Evolutionary conservation across 1,140 invertebrate genomes (phyloP), one percentile per base, ranked within the genome.

Genomic region (Luehdorfia chinensis): DNA sequence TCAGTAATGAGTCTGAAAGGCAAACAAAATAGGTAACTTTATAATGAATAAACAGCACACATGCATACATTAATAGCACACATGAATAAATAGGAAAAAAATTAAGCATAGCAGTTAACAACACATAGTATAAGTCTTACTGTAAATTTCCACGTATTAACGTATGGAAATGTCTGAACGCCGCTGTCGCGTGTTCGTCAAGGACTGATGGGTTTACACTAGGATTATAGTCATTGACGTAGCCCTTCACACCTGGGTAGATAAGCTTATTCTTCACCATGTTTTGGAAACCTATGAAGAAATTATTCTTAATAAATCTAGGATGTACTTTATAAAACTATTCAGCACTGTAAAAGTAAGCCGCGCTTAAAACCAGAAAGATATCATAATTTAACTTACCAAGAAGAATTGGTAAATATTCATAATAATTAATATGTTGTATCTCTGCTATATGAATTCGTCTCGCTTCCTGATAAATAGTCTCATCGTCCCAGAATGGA

Each of bases 161-260:
- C 0, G 94, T 92, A 75, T 97, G 95, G 87, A 96, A 96, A 66
- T 94, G 95, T 87, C 95, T 91, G 71, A 95, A 96, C 0, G 95
- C 95, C 6, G 94, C 94, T 0, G 91, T 95, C 0, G 95, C 92
- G 66, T 97, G 95, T 65, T 94, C 94, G 66, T 97, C 96, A 1
- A 96, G 76, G 1, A 95, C 89, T 0, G 91, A 91, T 0, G 95
- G 93, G 81, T 97, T 91, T 0, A 96, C 91, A 14, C 88, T 87
- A 0, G 91, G 85, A 70, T 97, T 91, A 77, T 98, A 99, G 53
- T 98, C 97, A 54, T 94, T 91, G 7, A 98, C 93, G 63, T 91
- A 93, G 59, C 84, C 41, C 87, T 83, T 13, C 85, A 90, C 25
- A 89, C 87, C 50, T 78, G 91, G 78, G 62, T 93, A 94, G 6